Evolutionary conservation across 1,140 invertebrate species (phyloP).

Genomic region (Bombus soroeensis): DNA sequence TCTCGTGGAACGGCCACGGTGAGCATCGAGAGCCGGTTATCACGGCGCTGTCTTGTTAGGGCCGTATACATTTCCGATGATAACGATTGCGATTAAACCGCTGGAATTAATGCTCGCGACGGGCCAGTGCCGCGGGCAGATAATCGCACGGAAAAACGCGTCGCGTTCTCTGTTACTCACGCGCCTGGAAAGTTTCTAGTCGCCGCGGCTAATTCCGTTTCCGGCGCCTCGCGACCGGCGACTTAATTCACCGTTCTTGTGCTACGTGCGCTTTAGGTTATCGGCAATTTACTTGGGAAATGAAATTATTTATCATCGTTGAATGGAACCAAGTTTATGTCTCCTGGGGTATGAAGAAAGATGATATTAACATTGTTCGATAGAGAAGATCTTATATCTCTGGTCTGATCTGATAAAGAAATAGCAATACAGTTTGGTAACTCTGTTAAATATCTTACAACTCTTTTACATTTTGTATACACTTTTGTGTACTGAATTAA

Average conservation of each 20-base stretch:
- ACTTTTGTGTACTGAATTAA: too few relatives aligned
- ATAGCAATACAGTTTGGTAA: too few relatives aligned
- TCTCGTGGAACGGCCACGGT: conserved; percentile 14
- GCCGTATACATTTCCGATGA: conserved; percentile 59
- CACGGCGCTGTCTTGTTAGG: conserved; percentile 33
- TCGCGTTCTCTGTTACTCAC: neutral
- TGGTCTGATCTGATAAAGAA: too few relatives aligned
- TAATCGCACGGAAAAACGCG: conserved; percentile 17
- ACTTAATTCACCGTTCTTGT: neutral
- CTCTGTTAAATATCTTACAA: too few relatives aligned
- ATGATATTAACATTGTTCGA: too few relatives aligned
- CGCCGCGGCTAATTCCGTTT: neutral
- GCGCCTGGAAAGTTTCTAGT: neutral
- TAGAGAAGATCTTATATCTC: too few relatives aligned
- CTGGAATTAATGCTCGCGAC: conserved; percentile 33
- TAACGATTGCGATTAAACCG: conserved; percentile 60
- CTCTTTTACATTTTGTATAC: too few relatives aligned
- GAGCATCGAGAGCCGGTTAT: conserved; percentile 58
- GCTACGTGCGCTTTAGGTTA: too few relatives aligned
- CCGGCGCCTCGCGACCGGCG: neutral
- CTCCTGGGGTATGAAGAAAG: too few relatives aligned
- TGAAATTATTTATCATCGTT: too few relatives aligned
- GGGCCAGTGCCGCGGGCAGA: neutral
- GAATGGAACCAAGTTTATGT: too few relatives aligned
- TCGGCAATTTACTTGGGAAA: too few relatives aligned